Evolutionary conservation across 2,797 vertebrate genomes (phyloP), one percentile per base, ranked within the genome.

Genomic region (Ptychobarbus kaznakovi): DNA sequence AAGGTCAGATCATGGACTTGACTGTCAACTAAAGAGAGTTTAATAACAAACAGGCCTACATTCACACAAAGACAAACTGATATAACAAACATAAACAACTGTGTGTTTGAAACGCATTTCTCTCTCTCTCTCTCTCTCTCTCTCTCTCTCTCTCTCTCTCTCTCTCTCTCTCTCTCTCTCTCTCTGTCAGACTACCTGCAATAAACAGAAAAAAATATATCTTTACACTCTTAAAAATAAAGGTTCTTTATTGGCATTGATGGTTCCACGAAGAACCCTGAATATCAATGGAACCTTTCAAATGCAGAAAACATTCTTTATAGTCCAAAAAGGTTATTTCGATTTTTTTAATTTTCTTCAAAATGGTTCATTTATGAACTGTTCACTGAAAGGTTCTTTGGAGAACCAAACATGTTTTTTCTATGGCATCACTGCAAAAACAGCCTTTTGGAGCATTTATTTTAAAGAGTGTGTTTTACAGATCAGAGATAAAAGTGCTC

Each of bases 1-100:
- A 66, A 28, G 58, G 40, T 44, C 77, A 80, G 40, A 80, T 46
- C 77, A 78, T 78, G 58, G 38, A 44, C 40, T 80, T 65, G 76
- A 78, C 76, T 78, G 75, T 15, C 13, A 77, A 68, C 32, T 38
- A 68, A 68, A 68, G 32, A 18, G 65, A 68, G 65, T 20, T 68
- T 66, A 66, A 66, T 66, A 35, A 66, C 32, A 66, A 66, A 28
- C 6, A 65, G 25, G 13, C 25, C 61, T 66, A 35, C 7, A 25
- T 61, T 61, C 58, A 35, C 65, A 35, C 28, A 66, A 66, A 35
- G 63, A 35, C 63, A 66, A 32, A 68, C 28, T 16, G 28, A 32
- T 16, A 35, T 66, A 66, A 65, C 16, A 56, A 61, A 25, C n/a
- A 76, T 15, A 18, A 56, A 76, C 20, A 76, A 53, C 49, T 38